Evolutionary conservation across 1,140 invertebrate species (phyloP), one percentile per base, ranked within the genome.

Genomic region (Drosophila navojoa): DNA sequence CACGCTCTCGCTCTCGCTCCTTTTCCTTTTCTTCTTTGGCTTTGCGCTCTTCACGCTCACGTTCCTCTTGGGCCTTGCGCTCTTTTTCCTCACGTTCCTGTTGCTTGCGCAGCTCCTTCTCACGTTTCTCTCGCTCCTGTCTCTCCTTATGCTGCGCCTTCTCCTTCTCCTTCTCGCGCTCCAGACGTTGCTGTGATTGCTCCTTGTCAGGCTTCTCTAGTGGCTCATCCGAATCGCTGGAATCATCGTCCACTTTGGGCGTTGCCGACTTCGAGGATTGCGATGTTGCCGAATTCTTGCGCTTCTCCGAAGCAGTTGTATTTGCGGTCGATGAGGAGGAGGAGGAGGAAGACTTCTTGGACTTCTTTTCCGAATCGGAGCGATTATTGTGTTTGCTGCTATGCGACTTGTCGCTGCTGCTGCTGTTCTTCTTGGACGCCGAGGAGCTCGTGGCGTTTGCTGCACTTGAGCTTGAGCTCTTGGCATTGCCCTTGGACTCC

Each of bases 21-120:
- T 92, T 85, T 81, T 93, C 79, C 58, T 92, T 86, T 86, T 71
- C 81, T 77, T 93, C 73, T 61, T 86, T 78, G 57, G 67, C 81
- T 50, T 87, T 86, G 16, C 91, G 73, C 10, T 92, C 76, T 77
- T 92, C 72, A 76, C 59, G 62, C 15, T 92, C 93, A 84, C 76
- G 81, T 9, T 87, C 76, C 29, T 87, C 72, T 15, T 77, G 67
- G 15, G 59, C 49, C 42, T 87, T 79, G 25, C 81, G 72, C 10
- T 79, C 76, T 27, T 77, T 71, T 9, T 79, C 55, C 7, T 60
- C 54, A n/a, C 71, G 71, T 57, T 71, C 68, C 47, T 84, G 70
- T 49, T 64, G 71, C 62, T 59, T 76, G 19, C 62, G 69, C 50
- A 11, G 66, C 16, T 75, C 75, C 58, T 68, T 85, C 16, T 76